Evolutionary conservation across 37 sponge, comb jelly and placozoan genomes (phyloP), one percentile per base, ranked within the genome.

Genomic region (Amphimedon queenslandica): DNA sequence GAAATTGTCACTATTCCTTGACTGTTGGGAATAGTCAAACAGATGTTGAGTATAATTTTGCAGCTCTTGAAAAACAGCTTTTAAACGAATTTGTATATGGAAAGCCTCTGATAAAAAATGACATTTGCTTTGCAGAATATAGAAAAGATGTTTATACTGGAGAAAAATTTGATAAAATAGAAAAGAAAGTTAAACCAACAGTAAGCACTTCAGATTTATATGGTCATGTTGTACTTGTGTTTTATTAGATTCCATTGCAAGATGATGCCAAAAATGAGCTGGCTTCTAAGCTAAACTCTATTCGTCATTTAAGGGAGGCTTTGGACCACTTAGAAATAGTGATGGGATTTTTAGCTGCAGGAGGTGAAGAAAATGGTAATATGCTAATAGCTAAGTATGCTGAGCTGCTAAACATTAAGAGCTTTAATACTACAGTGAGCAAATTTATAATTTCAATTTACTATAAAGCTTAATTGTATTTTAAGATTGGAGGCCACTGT

Each of bases 1-100:
- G 76, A 41, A 76, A 82, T 70, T 75, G 76, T 40, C 55, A 66
- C 27, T 82, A 82, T 63, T 74, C 83, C 11, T 47, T 82, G 63
- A 57, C 29, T 23, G 40, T 55, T 41, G 83, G 83, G 24, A 35
- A 81, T 29, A 68, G 66, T 16, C 74, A 67, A 24, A 47, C 53
- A 18, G 53, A 47, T 47, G 53, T 47, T 8, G 53, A 80, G 24
- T 80, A 80, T 40, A 63, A 82, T 72, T 75, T 57, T 66, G 35
- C 58, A 0, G 76, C 70, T 13, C 71, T 82, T 4, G 75, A 82
- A 63, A 74, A 74, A 40, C 76, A 75, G 38, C 35, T 82, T 18
- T 29, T 58, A 18, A 37, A 82, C 36, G 34, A 64, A 32, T 82
- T 75, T 36, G 36, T 82, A 6, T 39, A 61, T 28, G 76, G 76